Conservation (phyloP, 2,797 vertebrate species). For the Cynodonichthys magdalenae region DNA sequence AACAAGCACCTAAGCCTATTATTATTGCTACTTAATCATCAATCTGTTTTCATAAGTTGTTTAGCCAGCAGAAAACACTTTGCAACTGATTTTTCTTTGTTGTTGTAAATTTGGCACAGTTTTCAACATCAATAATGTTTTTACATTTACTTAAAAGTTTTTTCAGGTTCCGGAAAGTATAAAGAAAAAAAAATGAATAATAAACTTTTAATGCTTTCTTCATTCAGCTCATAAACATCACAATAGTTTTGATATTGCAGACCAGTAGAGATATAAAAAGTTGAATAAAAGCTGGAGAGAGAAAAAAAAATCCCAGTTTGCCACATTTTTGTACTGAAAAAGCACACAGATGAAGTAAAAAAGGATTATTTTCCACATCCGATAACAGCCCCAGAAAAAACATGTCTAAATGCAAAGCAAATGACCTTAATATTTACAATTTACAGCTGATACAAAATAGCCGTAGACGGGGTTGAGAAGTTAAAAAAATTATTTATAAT, state of each 20-base stretch:
- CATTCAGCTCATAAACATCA: conserved; percentile 15
- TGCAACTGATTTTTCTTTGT: neutral
- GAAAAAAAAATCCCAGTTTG: too few species aligned
- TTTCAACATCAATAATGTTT: conserved; percentile 5
- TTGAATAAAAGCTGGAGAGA: too few species aligned
- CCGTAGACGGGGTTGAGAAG: conserved; percentile 55
- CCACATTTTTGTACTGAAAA: too few species aligned
- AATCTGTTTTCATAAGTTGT: neutral
- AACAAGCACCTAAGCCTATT: too few species aligned
- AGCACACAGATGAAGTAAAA: too few species aligned
- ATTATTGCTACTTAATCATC: too few species aligned
- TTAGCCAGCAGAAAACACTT: neutral
- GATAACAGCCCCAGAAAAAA: too few species aligned
- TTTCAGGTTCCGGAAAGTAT: conserved; percentile 5
- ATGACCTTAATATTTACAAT: too few species aligned
- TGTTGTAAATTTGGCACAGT: neutral
- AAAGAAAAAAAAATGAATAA: conserved; percentile 64
- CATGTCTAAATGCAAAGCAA: too few species aligned
- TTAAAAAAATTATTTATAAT: conserved; percentile 96
- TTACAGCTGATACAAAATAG: neutral
- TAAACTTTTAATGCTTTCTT: conserved; percentile 41
- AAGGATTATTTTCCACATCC: too few species aligned
- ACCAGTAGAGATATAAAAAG: too few species aligned
- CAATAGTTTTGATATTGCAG: too few species aligned
- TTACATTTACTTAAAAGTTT: conserved; percentile 40